Evolutionary conservation across 2,888 invertebrate genomes (phyloP), one percentile per base, ranked within the genome.

Genomic region (Agonopterix arenella): DNA sequence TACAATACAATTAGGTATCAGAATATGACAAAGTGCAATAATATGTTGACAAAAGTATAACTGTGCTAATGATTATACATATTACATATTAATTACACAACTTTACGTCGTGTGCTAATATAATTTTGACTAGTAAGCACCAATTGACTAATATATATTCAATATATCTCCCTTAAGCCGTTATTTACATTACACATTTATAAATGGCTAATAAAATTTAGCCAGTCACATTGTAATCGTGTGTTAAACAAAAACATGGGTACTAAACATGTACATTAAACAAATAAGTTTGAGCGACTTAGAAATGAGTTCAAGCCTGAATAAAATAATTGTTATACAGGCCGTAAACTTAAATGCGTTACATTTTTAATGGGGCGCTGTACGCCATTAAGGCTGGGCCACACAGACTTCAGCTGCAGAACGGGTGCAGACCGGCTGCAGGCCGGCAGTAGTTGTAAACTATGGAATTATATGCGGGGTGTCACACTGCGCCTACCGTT

Each of bases 121-220:
- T 83, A 88, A 88, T 88, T 89, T 88, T 89, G 88, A 89, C 88
- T 89, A 89, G 88, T 82, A 89, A 89, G 88, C 88, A 89, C 88
- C 88, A 86, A 88, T 86, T 81, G 73, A 82, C 85, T 85, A 85
- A 82, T 69, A 71, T 68, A 71, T 68, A 73, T n/a, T 40, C n/a
- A 36, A 5, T 13, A 38, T 43, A 52, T 36, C 28, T 28, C 36
- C 38, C 18, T 54, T 47, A 54, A 11, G n/a, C 9, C 49, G 55
- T 48, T 62, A 62, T 66, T 58, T 61, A 64, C 62, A 62, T 36
- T 51, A 41, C 56, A 59, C 49, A 49, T 54, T 51, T 57, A 54
- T 56, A 52, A 56, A 57, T 69, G 79, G 78, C 83, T 84, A 82
- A 83, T 73, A 83, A 77, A 81, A 82, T 80, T 79, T 81, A 84